Evolutionary conservation across 1,140 invertebrate genomes (phyloP).

Genomic region (Drosophila arizonae): DNA sequence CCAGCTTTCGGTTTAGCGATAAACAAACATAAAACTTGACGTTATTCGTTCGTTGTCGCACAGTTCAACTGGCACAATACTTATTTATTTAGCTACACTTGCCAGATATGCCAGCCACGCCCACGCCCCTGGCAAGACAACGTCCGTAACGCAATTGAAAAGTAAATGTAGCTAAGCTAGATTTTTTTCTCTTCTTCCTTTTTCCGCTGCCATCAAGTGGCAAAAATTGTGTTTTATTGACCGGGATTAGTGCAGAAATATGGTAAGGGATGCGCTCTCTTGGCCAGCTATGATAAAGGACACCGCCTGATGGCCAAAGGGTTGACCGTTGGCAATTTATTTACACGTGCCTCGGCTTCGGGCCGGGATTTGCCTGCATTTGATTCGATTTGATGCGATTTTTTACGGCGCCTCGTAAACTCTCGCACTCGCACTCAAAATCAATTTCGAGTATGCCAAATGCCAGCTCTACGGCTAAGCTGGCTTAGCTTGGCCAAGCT

Average conservation of each 20-base stretch:
- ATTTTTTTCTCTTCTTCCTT: slow-evolving; percentile 20
- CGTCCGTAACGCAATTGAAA: slow-evolving; percentile 39
- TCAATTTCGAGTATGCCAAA: slow-evolving; percentile 53
- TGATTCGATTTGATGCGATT: slow-evolving; percentile 71
- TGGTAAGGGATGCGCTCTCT: slow-evolving; percentile 12
- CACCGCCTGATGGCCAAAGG: slow-evolving; percentile 40
- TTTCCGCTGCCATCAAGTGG: slow-evolving; percentile 31
- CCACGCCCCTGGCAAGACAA: slow-evolving; percentile 21
- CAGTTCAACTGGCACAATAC: slow-evolving; percentile 72
- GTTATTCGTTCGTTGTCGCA: slow-evolving; percentile 61
- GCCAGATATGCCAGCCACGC: slow-evolving; percentile 44
- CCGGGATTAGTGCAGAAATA: slow-evolving; percentile 61
- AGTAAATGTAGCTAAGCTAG: slow-evolving; percentile 44
- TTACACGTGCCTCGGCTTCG: slow-evolving; percentile 66
- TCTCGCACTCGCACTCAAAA: slow-evolving; percentile 45
- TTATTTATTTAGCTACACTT: slow-evolving; percentile 69
- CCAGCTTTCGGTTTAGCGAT: slow-evolving; percentile 73
- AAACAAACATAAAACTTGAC: slow-evolving; percentile 80
- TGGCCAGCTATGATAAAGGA: slow-evolving; percentile 66
- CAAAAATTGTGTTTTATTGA: slow-evolving; percentile 76
- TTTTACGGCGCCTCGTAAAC: slow-evolving; percentile 69
- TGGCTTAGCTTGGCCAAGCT: neutral
- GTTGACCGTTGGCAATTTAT: slow-evolving; percentile 63
- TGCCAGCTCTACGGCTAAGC: slow-evolving; percentile 6
- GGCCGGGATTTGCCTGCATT: slow-evolving; percentile 59